phyloP scores from a whole-genome alignment of 2,113 vertebrate species.

The Abramis brama region DNA sequence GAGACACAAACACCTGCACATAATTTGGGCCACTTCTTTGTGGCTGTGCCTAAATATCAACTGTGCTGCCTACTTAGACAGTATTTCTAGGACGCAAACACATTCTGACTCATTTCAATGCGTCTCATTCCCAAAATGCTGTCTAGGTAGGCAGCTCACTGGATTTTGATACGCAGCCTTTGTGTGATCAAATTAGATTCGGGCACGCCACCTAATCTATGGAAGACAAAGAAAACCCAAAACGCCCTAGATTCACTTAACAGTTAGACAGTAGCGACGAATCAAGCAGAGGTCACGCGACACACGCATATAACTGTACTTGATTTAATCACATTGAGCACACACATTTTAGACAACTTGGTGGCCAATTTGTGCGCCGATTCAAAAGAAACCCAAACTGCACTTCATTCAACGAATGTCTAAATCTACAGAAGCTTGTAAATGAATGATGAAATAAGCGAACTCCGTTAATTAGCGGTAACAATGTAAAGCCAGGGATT shows the following conservation, averaged over 20 bases:
- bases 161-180: conserved; percentile 19
- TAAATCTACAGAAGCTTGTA: background rate
- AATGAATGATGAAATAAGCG: background rate
- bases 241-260: background rate
- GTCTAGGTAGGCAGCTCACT: background rate
- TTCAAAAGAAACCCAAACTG: background rate
- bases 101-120: background rate
- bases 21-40: conserved; percentile 32
- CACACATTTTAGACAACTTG: background rate
- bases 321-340: background rate
- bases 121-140: background rate
- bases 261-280: background rate
- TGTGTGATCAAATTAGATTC: conserved; percentile 28
- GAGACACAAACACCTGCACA: conserved; percentile 55
- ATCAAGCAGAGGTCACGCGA: background rate
- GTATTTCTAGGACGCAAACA: background rate
- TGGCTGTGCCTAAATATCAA: background rate
- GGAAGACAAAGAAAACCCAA: conserved; percentile 3
- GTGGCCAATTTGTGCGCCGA: background rate
- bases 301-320: background rate
- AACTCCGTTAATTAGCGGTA: background rate
- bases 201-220: background rate
- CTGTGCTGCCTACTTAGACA: background rate
- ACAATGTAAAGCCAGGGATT: conserved; percentile 51
- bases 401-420: background rate